Base-by-base conservation (phyloP, 2,113 vertebrate genomes). In the Vireo altiloquus region DNA sequence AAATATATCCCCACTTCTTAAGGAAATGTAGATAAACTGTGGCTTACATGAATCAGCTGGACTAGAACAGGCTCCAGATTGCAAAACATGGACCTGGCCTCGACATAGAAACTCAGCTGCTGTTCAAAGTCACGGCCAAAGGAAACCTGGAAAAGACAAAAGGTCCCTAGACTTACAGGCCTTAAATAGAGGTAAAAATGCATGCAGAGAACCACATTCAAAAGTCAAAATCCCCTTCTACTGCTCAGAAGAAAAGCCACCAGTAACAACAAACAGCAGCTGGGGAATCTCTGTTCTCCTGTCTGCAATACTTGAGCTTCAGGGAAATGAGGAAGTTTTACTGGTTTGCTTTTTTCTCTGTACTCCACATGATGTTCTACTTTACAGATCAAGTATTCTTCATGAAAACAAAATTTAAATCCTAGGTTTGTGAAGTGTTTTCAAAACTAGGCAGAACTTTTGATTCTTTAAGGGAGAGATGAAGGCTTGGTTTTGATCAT, bases 41-140 rank as follows among this genome's bases (percentile, higher is more conserved):
- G 71, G 96, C 99, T 99, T 96, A 99, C 99, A 11, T 99, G 99
- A 91, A 99, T 99, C 89, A 99, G 95, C 82, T 99, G 99, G 76
- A 99, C 98, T 70, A 99, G 97, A 49, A 99, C 99, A 9, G 99
- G 98, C 92, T 99, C 99, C 98, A 99, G 96, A 94, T 99, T 99
- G 91, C 99, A 99, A 96, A 99, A 99, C 76, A 99, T 99, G 10
- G 99, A 99, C 92, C 99, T 96, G 69, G 99, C 98, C 96, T 99
- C 99, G 12, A 99, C 99, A 19, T 99, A 99, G 96, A 99, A 99
- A 94, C 99, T 99, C 94, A 99, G 94, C 97, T 99, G 99, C 16
- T 99, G 99, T 89, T 99, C 99, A 82, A 99, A 99, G 97, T 99
- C 99, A 39, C 99, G 99, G 35, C 99, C 99, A 92, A 99, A 99